Conservation (phyloP, 2,888 invertebrate species). For the Fragum fragum region DNA sequence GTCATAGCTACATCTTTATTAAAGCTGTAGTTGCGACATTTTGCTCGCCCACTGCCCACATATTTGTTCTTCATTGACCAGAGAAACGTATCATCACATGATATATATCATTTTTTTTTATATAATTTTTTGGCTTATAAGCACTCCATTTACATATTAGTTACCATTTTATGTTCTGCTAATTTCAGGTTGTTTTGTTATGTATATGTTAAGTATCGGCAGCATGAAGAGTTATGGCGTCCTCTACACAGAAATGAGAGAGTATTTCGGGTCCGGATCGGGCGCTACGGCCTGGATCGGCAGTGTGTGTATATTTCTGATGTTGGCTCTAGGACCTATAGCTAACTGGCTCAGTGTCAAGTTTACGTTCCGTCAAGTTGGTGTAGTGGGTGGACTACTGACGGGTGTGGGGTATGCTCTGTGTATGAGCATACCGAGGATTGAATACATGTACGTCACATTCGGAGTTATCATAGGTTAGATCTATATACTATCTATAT, state of each 20-base stretch:
- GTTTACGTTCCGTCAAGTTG: slow-evolving; percentile 65
- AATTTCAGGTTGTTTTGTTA: slow-evolving; percentile 56
- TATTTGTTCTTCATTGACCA: no score
- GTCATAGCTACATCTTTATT: no score
- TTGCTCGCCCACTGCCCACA: no score
- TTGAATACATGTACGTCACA: slow-evolving; percentile 67
- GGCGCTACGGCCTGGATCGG: slow-evolving; percentile 72
- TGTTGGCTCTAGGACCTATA: slow-evolving; percentile 70
- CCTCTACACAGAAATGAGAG: slow-evolving; percentile 73
- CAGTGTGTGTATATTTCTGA: slow-evolving; percentile 55
- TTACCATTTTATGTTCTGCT: no score
- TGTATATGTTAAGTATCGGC: slow-evolving; percentile 67
- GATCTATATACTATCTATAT: slow-evolving; percentile 31
- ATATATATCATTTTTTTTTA: no score
- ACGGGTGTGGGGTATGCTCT: slow-evolving; percentile 60
- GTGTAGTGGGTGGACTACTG: slow-evolving; percentile 69
- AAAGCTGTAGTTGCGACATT: no score
- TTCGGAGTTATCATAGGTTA: slow-evolving; percentile 70
- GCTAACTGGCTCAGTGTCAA: slow-evolving; percentile 68
- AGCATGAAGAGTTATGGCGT: slow-evolving; percentile 74
- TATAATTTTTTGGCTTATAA: no score
- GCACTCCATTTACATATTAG: no score
- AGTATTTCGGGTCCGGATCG: slow-evolving; percentile 64
- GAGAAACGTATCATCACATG: no score
- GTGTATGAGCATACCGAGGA: slow-evolving; percentile 66